Evolutionary conservation across 30 jellyfish, hydroid and myxozoan species (phyloP).

Genomic region (Mastigias papua): DNA sequence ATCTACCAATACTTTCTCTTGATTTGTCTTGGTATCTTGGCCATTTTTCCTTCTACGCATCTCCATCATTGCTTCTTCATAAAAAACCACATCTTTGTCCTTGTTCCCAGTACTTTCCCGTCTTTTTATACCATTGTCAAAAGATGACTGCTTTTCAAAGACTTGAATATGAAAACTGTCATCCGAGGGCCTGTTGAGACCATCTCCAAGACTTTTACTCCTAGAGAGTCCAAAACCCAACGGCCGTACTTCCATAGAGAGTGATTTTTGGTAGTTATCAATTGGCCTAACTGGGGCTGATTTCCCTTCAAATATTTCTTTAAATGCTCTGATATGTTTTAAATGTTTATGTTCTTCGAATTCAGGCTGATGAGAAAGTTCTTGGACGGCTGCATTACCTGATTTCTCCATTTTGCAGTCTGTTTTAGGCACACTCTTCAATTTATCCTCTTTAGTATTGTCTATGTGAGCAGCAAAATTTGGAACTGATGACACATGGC

Average conservation of each 20-base stretch:
- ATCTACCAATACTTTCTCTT: not conserved
- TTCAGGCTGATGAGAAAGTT: slow-evolving; percentile 10
- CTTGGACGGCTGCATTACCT: not conserved
- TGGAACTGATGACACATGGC: no score
- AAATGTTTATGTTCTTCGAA: slow-evolving; percentile 21
- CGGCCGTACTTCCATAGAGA: slow-evolving; percentile 38
- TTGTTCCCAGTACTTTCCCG: not conserved
- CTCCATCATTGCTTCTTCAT: slow-evolving; percentile 50
- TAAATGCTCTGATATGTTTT: slow-evolving; percentile 49
- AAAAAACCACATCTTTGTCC: slow-evolving; percentile 21
- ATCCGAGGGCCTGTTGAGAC: slow-evolving; percentile 32
- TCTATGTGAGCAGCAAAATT: no score
- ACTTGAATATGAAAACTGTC: slow-evolving; percentile 10
- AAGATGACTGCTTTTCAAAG: slow-evolving; percentile 54
- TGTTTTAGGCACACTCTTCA: not conserved
- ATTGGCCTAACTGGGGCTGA: slow-evolving; percentile 56
- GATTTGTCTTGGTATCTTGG: slow-evolving; percentile 1
- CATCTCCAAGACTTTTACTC: slow-evolving; percentile 62
- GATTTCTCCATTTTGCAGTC: not conserved
- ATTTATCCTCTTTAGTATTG: not conserved
- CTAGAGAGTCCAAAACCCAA: not conserved
- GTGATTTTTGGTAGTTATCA: slow-evolving; percentile 33
- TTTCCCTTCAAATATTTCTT: slow-evolving; percentile 60
- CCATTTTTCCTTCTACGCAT: not conserved
- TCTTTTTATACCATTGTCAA: slow-evolving; percentile 17